These are phyloP conservation scores for Corythornis leucogaster DNA, from an alignment of 2,797 vertebrate genomes.

Conservation along the genomic window DNA sequence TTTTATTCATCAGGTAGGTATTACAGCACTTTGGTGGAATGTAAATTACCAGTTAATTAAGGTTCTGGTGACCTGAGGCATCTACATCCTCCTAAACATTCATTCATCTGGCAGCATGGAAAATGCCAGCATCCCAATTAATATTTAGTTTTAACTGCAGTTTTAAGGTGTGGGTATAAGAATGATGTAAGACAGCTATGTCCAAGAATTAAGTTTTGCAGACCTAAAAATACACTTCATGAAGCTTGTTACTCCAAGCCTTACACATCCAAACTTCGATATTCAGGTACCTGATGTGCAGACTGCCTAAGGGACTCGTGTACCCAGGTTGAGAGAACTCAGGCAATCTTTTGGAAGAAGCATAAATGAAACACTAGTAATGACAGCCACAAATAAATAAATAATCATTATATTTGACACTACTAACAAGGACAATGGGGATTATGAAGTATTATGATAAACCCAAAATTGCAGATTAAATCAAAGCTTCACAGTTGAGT, in stretches of 20 bases:
- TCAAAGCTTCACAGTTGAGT: neutral
- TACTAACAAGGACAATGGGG: neutral
- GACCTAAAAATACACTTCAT: neutral
- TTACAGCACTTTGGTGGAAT: neutral
- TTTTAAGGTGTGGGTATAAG: neutral
- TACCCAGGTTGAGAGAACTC: neutral
- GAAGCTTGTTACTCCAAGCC: neutral
- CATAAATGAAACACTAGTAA: neutral
- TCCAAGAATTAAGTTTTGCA: neutral
- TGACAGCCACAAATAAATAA: neutral
- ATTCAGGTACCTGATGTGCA: neutral
- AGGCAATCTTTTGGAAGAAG: neutral
- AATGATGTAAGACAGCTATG: neutral
- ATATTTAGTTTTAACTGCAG: conserved; percentile 5
- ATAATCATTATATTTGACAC: neutral
- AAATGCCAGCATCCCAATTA: conserved; percentile 55
- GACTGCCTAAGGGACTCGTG: neutral
- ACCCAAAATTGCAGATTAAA: neutral
- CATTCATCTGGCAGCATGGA: neutral
- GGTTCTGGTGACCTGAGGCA: neutral
- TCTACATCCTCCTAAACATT: conserved; percentile 18
- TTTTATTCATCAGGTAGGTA: neutral
- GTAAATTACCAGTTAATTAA: conserved; percentile 46
- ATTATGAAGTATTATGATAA: neutral
- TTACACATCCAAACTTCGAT: neutral